Base-by-base conservation (phyloP, 2,888 invertebrate genomes). In the Willowsia nigromaculata region DNA sequence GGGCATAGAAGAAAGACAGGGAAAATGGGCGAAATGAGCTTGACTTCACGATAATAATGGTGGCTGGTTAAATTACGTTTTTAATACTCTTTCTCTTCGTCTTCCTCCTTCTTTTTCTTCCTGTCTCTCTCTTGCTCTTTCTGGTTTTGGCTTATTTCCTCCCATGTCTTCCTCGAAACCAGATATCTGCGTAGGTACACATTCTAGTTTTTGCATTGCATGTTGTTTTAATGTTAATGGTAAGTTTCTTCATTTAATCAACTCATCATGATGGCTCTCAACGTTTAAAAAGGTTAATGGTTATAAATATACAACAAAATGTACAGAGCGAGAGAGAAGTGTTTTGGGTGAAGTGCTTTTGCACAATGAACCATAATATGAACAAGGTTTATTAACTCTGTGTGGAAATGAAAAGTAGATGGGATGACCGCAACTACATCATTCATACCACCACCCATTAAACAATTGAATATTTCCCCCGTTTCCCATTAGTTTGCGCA, bases 201-300 rank as follows among this genome's bases (percentile, higher is more conserved):
- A n/a, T 33, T 18, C 11, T 43, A 13, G 11, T 22, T 74, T 78
- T 78, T 78, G 33, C 25, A 30, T 78, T 30, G 33, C 33, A 18
- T 43, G 50, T 27, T 82, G 33, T 68, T 74, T 56, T 71, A 84
- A 83, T 83, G 65, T 68, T 84, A 71, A 74, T 84, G 84, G 33
- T n/a, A 74, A 84, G 43, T 56, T 84, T 71, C 33, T 71, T 74
- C 74, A 56, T 84, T 71, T 71, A 84, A 83, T 83, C 56, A 84
- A 74, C 74, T 84, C 84, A 56, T 74, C 74, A 40, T 74, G 82
- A 78, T 78, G 74, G 50, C 27, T 15, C 43, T 2, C 33, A 13
- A 27, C 82, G 18, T 47, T 43, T 47, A 68, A 62, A 62, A 65
- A 68, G 82, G 82, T 65, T 82, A 82, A 47, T 65, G 47, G 68